phyloP scores from a whole-genome alignment of 2,113 vertebrate species.

The Scomber scombrus region DNA sequence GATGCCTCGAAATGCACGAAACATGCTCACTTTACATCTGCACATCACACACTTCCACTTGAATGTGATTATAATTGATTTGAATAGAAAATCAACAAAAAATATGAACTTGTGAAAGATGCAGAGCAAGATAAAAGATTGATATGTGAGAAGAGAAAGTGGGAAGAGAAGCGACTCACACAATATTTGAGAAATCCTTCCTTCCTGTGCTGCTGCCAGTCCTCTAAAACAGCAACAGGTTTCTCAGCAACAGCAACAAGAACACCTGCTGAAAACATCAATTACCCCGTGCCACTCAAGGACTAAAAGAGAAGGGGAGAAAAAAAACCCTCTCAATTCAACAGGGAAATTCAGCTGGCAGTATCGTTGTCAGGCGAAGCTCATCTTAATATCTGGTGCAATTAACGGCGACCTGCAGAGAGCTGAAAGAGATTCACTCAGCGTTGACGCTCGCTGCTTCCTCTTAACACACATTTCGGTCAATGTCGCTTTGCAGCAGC shows the following conservation, averaged over 20 bases:
- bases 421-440: neutral
- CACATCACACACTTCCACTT: neutral
- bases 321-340: too few relatives aligned
- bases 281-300: neutral
- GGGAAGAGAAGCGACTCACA: neutral
- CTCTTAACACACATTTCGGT: neutral
- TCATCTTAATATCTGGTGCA: neutral
- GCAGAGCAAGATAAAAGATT: neutral
- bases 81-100: neutral
- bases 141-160: neutral
- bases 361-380: neutral
- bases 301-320: too few relatives aligned
- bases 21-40: neutral
- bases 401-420: neutral
- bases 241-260: neutral
- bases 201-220: neutral
- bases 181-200: neutral
- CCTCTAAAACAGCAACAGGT: constrained; percentile 9
- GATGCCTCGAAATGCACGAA: neutral
- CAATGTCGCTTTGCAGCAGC: neutral
- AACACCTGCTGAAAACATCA: neutral
- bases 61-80: neutral
- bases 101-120: neutral
- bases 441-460: too few relatives aligned
- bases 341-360: neutral